Evolutionary conservation across 1,140 invertebrate species (phyloP), one percentile per base, ranked within the genome.

Genomic region (Drosophila triauraria): DNA sequence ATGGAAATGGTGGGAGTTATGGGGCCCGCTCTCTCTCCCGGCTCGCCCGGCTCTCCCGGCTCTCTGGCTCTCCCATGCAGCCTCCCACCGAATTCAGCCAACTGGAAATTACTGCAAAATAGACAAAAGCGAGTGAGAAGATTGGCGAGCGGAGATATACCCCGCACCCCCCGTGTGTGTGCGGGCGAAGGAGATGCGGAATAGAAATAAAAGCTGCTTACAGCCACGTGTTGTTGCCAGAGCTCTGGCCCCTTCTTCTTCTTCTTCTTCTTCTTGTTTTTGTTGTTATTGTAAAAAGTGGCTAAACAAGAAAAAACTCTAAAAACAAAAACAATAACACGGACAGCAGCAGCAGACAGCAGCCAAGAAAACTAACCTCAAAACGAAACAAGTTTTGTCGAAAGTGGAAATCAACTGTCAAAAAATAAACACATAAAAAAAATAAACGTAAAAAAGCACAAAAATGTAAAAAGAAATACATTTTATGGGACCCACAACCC

Each of bases 311-410:
- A 71, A 75, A 63, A 67, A 53, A 63, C 47, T 56, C 53, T 56
- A 56, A 40, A 54, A 56, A 56, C 32, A 56, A 56, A 56, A 56
- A 61, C 25, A 35, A 46, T 53, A 61, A 32, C 20, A 20, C 20
- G 20, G 20, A 20, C 77, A 77, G 38, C 44, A 59, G 43, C 40
- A 38, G 61, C 48, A 46, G 46, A 13, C 67, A 38, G 67, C 38
- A 30, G 53, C 71, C 57, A 84, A 76, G 61, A 60, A 76, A 84
- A 84, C 62, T 77, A 83, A 82, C 80, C 80, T 80, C 51, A 83
- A 81, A 83, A 80, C 81, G 62, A 84, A 84, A 84, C 81, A 50
- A 86, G 75, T 86, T 79, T 79, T 65, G 47, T 65, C 68, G 44
- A 63, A 56, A 59, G 75, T 75, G 72, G 72, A 75, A 75, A 68